Evolutionary conservation across 2,113 vertebrate genomes (phyloP).

Genomic region (Eurystomus gularis): DNA sequence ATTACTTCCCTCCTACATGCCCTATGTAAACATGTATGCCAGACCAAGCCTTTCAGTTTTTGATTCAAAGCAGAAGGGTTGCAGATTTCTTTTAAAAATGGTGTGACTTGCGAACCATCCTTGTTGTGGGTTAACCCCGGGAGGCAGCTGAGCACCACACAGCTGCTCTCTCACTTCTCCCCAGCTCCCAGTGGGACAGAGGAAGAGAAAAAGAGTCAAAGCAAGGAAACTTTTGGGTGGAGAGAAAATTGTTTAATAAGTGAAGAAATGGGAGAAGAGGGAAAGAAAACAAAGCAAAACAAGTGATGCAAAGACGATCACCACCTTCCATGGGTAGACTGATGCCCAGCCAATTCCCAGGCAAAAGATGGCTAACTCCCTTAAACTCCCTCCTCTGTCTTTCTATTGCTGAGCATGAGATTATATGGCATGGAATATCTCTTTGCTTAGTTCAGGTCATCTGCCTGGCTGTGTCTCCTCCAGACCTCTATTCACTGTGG

Average conservation of each 20-base stretch:
- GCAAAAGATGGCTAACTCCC: background rate
- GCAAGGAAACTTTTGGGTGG: background rate
- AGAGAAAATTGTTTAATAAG: background rate
- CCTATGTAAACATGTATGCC: background rate
- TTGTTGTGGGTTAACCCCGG: background rate
- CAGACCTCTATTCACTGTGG: background rate
- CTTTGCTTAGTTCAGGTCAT: background rate
- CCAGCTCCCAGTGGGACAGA: background rate
- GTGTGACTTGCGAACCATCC: background rate
- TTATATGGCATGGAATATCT: background rate
- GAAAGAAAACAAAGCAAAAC: background rate
- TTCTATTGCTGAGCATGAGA: background rate
- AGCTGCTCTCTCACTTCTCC: background rate
- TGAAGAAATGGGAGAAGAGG: background rate
- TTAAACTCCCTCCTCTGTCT: background rate
- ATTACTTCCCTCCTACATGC: background rate
- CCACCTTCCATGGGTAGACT: background rate
- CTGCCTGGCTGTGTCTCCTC: background rate
- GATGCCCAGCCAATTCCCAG: background rate
- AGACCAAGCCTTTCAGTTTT: background rate
- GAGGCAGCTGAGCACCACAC: background rate
- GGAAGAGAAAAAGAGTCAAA: background rate
- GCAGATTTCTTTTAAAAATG: background rate
- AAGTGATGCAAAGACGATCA: background rate
- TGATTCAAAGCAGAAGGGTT: background rate